Conservation (phyloP, 2,888 invertebrate genomes). For the Trisateles emortualis region DNA sequence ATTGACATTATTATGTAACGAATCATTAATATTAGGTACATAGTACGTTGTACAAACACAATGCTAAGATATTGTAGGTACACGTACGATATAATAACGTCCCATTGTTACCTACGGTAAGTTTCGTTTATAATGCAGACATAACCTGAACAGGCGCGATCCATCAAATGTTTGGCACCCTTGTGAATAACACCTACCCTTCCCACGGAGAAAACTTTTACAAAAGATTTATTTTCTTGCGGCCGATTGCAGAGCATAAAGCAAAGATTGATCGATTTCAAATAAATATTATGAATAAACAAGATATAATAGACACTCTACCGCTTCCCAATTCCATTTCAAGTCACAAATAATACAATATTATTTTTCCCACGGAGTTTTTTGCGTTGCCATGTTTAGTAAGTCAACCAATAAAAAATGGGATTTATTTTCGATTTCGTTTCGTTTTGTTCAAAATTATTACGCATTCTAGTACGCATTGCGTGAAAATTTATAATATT, state of each 20-base stretch:
- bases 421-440: constrained; percentile 13
- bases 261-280: constrained; percentile 83
- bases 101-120: constrained; percentile 9
- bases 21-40: no score
- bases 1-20: no score
- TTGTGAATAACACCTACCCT: constrained; percentile 83
- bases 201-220: constrained; percentile 78
- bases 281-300: constrained; percentile 77
- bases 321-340: constrained; percentile 14
- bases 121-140: constrained; percentile 8
- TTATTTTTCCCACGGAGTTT: constrained; percentile 1
- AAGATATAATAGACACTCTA: constrained; percentile 35
- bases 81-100: not conserved
- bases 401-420: constrained; percentile 8
- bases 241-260: constrained; percentile 66
- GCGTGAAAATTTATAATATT: no score
- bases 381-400: not conserved
- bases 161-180: constrained; percentile 79
- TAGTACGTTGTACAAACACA: no score
- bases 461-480: no score
- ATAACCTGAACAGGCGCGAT: constrained; percentile 56
- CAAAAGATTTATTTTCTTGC: constrained; percentile 83
- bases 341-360: constrained; percentile 23
- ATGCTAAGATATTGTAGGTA: not conserved
- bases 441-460: constrained; percentile 7